Conservation (phyloP, 1,140 invertebrate species). For the Pinna nobilis region DNA sequence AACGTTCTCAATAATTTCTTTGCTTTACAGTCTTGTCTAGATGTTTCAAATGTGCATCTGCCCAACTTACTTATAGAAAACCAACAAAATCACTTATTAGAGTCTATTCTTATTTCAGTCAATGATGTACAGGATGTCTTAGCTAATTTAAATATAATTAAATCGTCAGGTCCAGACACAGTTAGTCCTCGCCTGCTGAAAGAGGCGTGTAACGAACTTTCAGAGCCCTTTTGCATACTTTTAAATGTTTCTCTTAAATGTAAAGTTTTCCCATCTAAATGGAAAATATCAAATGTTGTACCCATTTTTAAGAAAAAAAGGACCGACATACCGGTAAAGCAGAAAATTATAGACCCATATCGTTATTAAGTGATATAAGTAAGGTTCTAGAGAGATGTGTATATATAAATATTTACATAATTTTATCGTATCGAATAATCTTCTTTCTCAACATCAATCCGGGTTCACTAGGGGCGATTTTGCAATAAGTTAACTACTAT, state of each 20-base stretch:
- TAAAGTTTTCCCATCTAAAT: neutral
- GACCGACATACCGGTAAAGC: conserved; percentile 6
- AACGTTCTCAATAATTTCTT: conserved; percentile 13
- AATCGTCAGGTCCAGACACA: conserved; percentile 21
- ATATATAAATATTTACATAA: conserved; percentile 28
- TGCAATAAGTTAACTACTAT: conserved; percentile 2
- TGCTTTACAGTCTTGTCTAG: neutral
- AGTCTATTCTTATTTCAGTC: neutral
- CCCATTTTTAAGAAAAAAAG: conserved; percentile 17
- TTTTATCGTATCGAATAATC: neutral
- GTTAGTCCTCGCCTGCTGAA: conserved; percentile 16
- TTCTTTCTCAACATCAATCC: conserved; percentile 14
- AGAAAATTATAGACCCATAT: conserved; percentile 32
- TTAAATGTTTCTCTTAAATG: neutral
- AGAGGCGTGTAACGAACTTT: neutral
- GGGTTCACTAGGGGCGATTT: conserved; percentile 11
- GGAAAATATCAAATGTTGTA: conserved; percentile 23
- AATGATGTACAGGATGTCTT: conserved; percentile 13
- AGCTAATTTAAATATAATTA: neutral
- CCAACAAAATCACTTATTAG: neutral
- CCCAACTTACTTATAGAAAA: neutral
- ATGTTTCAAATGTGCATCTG: neutral
- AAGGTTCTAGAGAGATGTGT: conserved; percentile 32
- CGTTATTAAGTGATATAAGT: conserved; percentile 18
- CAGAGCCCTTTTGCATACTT: conserved; percentile 2